Percentiles rank a stretch among this genome's conserved stretches.
These are phyloP conservation scores for Emys orbicularis DNA, from an alignment of 2,797 vertebrate species.

Conservation along the genomic window DNA sequence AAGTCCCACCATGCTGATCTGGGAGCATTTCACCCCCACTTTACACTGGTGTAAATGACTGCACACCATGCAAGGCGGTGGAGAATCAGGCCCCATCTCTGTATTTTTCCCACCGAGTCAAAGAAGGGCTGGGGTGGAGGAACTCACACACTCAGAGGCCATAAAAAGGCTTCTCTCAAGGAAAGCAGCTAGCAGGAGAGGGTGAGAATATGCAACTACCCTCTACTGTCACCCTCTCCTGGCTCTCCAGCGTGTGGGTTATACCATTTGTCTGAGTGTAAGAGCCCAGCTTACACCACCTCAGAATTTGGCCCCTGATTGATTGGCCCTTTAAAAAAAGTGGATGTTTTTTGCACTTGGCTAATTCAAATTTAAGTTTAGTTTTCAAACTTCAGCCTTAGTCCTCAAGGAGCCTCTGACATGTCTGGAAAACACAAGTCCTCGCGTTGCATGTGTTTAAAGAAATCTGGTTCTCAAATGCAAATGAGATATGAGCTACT, in stretches of 20 bases:
- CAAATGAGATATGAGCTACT: accelerated
- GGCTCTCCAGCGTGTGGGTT: not conserved
- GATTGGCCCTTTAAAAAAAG: accelerated
- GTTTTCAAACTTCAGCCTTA: not conserved
- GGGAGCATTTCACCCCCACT: not conserved
- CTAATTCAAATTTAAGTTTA: not conserved
- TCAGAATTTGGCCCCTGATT: accelerated
- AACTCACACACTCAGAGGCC: accelerated
- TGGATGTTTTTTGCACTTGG: not conserved
- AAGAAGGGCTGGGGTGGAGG: not conserved
- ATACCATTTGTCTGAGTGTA: accelerated
- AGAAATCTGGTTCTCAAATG: not conserved
- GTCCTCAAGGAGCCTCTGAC: not conserved
- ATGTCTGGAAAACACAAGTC: not conserved
- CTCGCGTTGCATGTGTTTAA: not conserved
- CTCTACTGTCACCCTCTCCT: accelerated
- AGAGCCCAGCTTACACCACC: accelerated
- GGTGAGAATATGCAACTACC: not conserved
- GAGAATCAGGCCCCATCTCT: accelerated
- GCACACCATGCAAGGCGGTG: not conserved
- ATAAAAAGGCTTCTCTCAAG: not conserved
- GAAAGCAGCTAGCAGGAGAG: accelerated
- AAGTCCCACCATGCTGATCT: not conserved
- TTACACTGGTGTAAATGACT: not conserved
- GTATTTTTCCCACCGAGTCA: accelerated